Conservation (phyloP, 1,140 invertebrate species). For the Leptopilina clavipes region DNA sequence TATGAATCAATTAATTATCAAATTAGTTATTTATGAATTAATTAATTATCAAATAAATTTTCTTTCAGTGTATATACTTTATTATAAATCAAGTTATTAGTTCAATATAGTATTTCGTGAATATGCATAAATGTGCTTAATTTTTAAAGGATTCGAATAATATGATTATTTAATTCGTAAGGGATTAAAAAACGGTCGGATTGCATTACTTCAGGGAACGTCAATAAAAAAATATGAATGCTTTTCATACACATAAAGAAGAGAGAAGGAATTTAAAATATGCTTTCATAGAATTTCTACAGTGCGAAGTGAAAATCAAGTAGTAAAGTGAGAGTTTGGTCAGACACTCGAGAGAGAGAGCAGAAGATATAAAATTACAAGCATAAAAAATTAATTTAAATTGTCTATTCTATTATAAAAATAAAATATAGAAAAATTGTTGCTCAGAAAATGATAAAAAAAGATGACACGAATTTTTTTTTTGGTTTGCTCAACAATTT, state of each 20-base stretch:
- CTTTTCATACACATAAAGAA: neutral
- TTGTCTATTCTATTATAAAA: neutral
- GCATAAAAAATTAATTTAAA: neutral
- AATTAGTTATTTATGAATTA: too few relatives aligned
- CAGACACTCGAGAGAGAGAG: neutral
- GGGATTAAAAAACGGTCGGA: neutral
- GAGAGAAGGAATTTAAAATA: neutral
- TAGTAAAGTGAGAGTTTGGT: neutral
- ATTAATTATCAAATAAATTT: too few relatives aligned
- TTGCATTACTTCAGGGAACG: neutral
- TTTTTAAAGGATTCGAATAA: neutral
- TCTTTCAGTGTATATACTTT: too few relatives aligned
- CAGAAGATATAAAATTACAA: too few relatives aligned
- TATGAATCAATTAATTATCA: too few relatives aligned
- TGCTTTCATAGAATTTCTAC: neutral
- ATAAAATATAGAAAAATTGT: too few relatives aligned
- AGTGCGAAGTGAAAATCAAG: neutral
- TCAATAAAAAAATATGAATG: too few relatives aligned
- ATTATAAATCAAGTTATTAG: too few relatives aligned
- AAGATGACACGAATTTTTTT: neutral
- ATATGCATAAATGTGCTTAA: neutral
- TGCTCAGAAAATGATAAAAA: neutral
- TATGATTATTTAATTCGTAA: neutral
- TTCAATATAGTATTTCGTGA: too few relatives aligned
- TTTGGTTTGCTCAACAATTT: neutral